Percentiles rank a stretch among this genome's conserved stretches.
Evolutionary conservation across 2,888 invertebrate genomes (phyloP).

Genomic region (Dastarcus helophoroides): DNA sequence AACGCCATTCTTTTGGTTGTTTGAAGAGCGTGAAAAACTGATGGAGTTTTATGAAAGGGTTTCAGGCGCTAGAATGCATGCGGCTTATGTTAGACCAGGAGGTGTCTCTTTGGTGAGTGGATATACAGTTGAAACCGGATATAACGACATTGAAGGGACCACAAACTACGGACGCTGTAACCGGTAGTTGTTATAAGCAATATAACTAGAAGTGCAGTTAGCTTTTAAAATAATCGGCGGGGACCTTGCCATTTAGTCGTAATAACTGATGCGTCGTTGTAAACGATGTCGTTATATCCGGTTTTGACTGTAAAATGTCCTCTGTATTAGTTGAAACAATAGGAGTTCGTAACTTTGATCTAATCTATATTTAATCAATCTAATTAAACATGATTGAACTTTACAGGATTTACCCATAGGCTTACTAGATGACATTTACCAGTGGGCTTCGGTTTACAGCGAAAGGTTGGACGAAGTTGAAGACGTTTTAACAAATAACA

Average conservation of each 20-base stretch:
- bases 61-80: slow-evolving; percentile 75
- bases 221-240: too few species aligned
- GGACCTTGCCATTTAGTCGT: too few species aligned
- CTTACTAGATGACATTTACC: slow-evolving; percentile 66
- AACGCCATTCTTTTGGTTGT: slow-evolving; percentile 85
- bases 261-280: too few species aligned
- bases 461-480: slow-evolving; percentile 77
- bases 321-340: not conserved
- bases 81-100: slow-evolving; percentile 71
- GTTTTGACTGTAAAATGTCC: not conserved
- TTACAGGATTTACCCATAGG: slow-evolving; percentile 59
- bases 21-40: slow-evolving; percentile 79
- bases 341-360: not conserved
- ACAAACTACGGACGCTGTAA: too few species aligned
- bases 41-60: slow-evolving; percentile 76
- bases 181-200: too few species aligned
- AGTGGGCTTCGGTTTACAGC: slow-evolving; percentile 52
- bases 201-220: too few species aligned
- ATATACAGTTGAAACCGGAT: too few species aligned
- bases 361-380: too few species aligned
- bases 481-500: slow-evolving; percentile 63
- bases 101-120: slow-evolving; percentile 55
- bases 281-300: too few species aligned
- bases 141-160: too few species aligned
- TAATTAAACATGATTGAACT: slow-evolving; percentile 4